Conservation (phyloP, 1,140 invertebrate genomes). For the Zaprionus camerounensis region DNA sequence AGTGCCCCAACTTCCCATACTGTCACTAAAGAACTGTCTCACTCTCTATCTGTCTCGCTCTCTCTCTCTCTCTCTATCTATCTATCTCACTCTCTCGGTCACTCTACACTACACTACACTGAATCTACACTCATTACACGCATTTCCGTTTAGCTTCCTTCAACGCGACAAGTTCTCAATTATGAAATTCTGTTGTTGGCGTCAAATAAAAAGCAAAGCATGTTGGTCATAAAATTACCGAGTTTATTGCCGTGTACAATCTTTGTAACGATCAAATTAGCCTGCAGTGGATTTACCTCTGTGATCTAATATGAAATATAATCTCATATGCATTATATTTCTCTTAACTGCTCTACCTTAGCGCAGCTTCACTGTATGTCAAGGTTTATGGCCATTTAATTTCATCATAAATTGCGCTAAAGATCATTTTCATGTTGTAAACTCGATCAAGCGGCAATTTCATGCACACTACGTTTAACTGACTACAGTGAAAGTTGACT, state of each 20-base stretch:
- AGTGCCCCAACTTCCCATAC: slow-evolving; percentile 85
- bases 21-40: slow-evolving; percentile 66
- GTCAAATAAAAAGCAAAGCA: slow-evolving; percentile 70
- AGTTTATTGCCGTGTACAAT: slow-evolving; percentile 11
- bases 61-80: background rate
- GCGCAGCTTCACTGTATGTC: background rate
- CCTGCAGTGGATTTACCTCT: background rate
- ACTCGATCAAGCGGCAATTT: slow-evolving; percentile 13
- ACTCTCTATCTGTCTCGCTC: slow-evolving; percentile 5
- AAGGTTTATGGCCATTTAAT: slow-evolving; percentile 23
- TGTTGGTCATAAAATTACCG: slow-evolving; percentile 63
- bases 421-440: slow-evolving; percentile 11
- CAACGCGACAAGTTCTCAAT: slow-evolving; percentile 66
- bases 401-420: slow-evolving; percentile 20
- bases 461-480: background rate
- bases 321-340: background rate
- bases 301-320: background rate
- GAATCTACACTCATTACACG: slow-evolving; percentile 30
- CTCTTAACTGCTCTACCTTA: background rate
- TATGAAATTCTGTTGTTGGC: slow-evolving; percentile 74
- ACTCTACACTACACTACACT: slow-evolving; percentile 14
- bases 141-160: slow-evolving; percentile 39
- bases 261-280: no score
- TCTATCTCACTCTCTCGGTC: slow-evolving; percentile 1
- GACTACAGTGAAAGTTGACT: slow-evolving; percentile 4